Base-by-base conservation (phyloP, 2,113 vertebrate genomes). In the Andinoacara biseriatus region DNA sequence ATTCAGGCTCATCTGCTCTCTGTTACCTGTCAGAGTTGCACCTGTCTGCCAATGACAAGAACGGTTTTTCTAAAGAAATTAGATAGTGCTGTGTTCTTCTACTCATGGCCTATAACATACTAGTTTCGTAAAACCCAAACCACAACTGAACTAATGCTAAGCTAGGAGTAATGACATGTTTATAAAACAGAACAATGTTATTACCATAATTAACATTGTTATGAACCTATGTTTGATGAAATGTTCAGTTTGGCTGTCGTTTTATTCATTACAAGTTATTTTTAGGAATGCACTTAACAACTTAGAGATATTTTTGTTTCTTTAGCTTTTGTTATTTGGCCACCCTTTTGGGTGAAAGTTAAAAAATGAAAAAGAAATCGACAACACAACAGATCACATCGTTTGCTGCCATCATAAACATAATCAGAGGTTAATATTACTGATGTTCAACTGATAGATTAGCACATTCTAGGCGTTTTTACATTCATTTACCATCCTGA, bases 21-120 rank as follows among this genome's bases (percentile, higher is more conserved):
- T 76, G 74, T 75, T 84, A 76, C 62, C 56, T 80, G 20, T 60
- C 17, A 87, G 75, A 56, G 76, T 72, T 75, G 76, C 22, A 60
- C 26, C 20, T n/a, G 18, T 7, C 52, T 82, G 26, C 58, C 60
- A 83, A 52, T 26, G 62, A 33, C 58, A 76, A 31, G 22, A 60
- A 4, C 10, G 5, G 11, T 1, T 3, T 61, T 74, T 58, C 13
- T 10, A 14, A 60, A 24, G 5, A 77, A 33, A 22, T 11, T 3
- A 7, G 22, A 80, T 20, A 6, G n/a, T 54, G 26, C 4, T 10
- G 13, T 86, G 3, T 46, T 40, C 49, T 74, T 57, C 3, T 11
- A 29, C 2, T 62, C 29, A 15, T 62, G 17, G 49, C 20, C n/a
- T 56, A 62, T 75, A 58, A 74, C 38, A 46, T n/a, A 10, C 2